Percentiles rank a stretch among this genome's conserved stretches.
These are phyloP conservation scores for Belonocnema kinseyi DNA, from an alignment of 1,140 invertebrate genomes.

Conservation along the genomic window DNA sequence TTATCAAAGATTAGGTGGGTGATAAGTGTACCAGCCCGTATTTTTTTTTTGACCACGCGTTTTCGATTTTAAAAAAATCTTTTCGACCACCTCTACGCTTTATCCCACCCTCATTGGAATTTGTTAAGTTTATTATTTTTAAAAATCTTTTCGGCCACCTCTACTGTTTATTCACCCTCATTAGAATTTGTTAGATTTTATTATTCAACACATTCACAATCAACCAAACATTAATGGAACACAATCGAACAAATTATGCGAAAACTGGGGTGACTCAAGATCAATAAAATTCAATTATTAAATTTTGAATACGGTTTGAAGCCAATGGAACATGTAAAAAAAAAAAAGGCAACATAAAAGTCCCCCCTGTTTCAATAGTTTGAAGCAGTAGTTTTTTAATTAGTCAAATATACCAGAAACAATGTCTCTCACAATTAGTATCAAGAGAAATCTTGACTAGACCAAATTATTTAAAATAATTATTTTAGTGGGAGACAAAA, in stretches of 20 bases:
- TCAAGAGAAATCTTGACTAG: too few species aligned
- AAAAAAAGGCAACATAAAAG: too few species aligned
- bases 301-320: background rate
- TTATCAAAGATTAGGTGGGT: too few species aligned
- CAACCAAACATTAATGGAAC: background rate
- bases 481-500: too few species aligned
- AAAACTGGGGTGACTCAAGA: background rate
- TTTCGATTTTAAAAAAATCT: background rate
- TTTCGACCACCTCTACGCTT: background rate
- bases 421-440: too few species aligned
- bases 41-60: too few species aligned
- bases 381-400: too few species aligned
- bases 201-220: slow-evolving; percentile 4
- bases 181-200: background rate
- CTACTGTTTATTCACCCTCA: background rate
- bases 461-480: too few species aligned
- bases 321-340: background rate
- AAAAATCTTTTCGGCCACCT: slow-evolving; percentile 5
- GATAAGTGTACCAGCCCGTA: too few species aligned
- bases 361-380: too few species aligned
- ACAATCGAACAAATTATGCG: background rate
- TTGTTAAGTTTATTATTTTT: background rate
- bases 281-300: background rate
- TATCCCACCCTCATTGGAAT: background rate
- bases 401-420: too few species aligned